Evolutionary conservation across 2,888 invertebrate genomes (phyloP).

Genomic region (Eilema griseolum): DNA sequence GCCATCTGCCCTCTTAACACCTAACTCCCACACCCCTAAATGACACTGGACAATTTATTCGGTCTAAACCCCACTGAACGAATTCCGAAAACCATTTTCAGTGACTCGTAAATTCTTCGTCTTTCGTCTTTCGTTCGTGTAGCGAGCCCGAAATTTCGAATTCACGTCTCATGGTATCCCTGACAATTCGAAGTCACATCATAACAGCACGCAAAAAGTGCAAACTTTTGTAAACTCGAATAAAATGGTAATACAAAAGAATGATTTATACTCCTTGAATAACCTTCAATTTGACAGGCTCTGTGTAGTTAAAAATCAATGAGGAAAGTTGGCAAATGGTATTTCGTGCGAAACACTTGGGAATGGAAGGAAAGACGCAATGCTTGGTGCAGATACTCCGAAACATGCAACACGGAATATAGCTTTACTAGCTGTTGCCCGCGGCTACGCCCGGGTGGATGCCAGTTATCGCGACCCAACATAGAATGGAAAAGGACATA

Average conservation of each 20-base stretch:
- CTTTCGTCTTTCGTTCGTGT: too few species aligned
- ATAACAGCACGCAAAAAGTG: slow-evolving; percentile 4
- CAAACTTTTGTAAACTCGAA: slow-evolving; percentile 1
- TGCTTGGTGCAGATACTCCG: slow-evolving; percentile 31
- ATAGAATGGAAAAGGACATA: too few species aligned
- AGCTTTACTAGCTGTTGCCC: too few species aligned
- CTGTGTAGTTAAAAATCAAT: slow-evolving; percentile 17
- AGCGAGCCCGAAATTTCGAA: neutral
- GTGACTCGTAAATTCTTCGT: too few species aligned
- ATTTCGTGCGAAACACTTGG: slow-evolving; percentile 20
- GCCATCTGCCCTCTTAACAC: too few species aligned
- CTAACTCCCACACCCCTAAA: too few species aligned
- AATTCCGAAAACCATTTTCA: too few species aligned
- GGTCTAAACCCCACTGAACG: too few species aligned
- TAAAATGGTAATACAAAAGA: neutral
- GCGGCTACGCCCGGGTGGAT: too few species aligned
- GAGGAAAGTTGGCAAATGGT: neutral
- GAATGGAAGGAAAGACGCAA: slow-evolving; percentile 20
- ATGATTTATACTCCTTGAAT: neutral
- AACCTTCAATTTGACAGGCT: slow-evolving; percentile 1
- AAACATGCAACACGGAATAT: slow-evolving; percentile 29
- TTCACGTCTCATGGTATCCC: neutral
- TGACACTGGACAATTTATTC: too few species aligned
- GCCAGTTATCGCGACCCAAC: too few species aligned
- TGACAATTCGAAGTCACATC: neutral